These are phyloP conservation scores for Drosophila teissieri DNA, from an alignment of 1,140 invertebrate species.

Conservation along the genomic window DNA sequence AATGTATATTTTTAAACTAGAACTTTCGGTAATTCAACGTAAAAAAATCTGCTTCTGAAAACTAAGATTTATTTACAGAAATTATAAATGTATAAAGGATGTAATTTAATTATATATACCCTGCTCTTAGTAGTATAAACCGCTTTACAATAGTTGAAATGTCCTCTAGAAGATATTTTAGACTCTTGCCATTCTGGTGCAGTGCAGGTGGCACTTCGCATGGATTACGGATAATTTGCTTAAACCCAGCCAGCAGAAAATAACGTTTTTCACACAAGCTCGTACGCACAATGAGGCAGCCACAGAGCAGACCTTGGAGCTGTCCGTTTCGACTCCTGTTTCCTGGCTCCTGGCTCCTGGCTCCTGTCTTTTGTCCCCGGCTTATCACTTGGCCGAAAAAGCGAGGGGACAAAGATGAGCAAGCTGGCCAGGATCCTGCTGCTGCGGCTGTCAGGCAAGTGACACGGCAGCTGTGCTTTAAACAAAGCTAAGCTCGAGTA, in stretches of 20 bases:
- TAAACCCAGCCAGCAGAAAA: constrained; percentile 77
- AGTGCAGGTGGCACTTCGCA: constrained; percentile 31
- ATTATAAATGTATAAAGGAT: too few species aligned
- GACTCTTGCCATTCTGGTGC: not conserved
- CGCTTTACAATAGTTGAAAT: too few species aligned
- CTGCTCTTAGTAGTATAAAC: too few species aligned
- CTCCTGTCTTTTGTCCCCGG: constrained; percentile 25
- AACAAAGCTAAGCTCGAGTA: constrained; percentile 47
- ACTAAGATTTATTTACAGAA: too few species aligned
- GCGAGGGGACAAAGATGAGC: constrained; percentile 34
- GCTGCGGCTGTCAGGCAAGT: constrained; percentile 52
- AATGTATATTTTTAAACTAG: too few species aligned
- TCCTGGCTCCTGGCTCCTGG: constrained; percentile 9
- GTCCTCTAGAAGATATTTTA: not conserved
- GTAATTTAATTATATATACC: too few species aligned
- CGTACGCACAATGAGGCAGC: constrained; percentile 60
- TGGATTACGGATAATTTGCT: constrained; percentile 74
- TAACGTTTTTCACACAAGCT: constrained; percentile 78
- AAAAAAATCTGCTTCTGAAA: too few species aligned
- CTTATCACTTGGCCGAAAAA: constrained; percentile 63
- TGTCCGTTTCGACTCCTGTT: constrained; percentile 19
- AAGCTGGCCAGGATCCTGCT: constrained; percentile 19
- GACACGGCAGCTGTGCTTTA: constrained; percentile 69
- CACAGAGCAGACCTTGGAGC: constrained; percentile 18
- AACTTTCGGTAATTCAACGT: too few species aligned